These are phyloP conservation scores for Oncorhynchus mykiss DNA, from an alignment of 2,113 vertebrate species.

Conservation along the genomic window DNA sequence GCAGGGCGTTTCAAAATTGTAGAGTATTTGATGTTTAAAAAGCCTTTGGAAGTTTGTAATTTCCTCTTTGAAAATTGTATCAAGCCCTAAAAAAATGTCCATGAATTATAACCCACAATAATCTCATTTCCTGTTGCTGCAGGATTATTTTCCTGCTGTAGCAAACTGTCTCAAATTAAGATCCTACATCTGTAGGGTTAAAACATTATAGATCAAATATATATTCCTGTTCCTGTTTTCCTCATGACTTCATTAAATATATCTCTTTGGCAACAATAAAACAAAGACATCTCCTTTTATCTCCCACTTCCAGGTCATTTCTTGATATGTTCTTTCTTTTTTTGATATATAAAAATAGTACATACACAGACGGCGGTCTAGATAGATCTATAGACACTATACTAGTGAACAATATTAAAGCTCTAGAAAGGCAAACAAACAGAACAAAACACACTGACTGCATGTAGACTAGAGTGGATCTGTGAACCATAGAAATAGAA, in stretches of 20 bases:
- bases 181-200: not conserved
- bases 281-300: slow-evolving; percentile 34
- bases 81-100: too few relatives aligned
- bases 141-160: too few relatives aligned
- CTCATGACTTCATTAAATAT: slow-evolving; percentile 38
- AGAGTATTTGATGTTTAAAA: too few relatives aligned
- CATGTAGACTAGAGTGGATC: slow-evolving; percentile 25
- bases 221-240: not conserved
- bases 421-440: slow-evolving; percentile 56
- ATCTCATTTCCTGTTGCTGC: too few relatives aligned
- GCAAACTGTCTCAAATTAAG: too few relatives aligned
- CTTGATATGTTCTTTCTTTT: slow-evolving; percentile 43
- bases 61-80: too few relatives aligned
- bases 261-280: slow-evolving; percentile 86
- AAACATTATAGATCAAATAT: slow-evolving; percentile 4
- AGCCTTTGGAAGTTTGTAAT: too few relatives aligned
- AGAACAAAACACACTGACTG: slow-evolving; percentile 39
- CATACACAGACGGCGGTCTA: slow-evolving; percentile 48
- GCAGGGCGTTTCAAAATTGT: too few relatives aligned
- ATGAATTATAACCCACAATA: too few relatives aligned
- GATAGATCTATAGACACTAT: slow-evolving; percentile 58
- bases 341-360: slow-evolving; percentile 80
- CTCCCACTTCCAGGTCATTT: slow-evolving; percentile 3
- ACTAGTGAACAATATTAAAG: slow-evolving; percentile 58
- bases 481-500: not conserved